These are phyloP conservation scores for Phoxinus dragarum DNA, from an alignment of 2,797 vertebrate species.

Conservation along the genomic window DNA sequence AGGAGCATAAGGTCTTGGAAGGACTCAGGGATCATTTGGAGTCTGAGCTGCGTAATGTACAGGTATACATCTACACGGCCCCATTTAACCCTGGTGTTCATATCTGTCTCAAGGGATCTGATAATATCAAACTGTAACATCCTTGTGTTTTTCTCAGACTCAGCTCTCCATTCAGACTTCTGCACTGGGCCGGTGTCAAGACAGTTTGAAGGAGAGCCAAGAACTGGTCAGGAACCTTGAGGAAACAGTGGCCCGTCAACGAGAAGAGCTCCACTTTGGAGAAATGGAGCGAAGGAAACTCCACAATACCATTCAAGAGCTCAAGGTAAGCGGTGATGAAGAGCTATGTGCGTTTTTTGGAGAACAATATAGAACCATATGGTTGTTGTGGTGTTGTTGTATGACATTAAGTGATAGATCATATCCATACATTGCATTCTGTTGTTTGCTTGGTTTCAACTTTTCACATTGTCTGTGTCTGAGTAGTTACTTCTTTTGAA, in stretches of 20 bases:
- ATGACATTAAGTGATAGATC: not conserved
- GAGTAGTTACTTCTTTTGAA: not conserved
- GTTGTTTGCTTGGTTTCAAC: not conserved
- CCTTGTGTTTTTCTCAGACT: slow-evolving; percentile 61
- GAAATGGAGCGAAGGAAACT: slow-evolving; percentile 87
- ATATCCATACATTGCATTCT: not conserved
- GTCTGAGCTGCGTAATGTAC: slow-evolving; percentile 63
- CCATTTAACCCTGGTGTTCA: not conserved
- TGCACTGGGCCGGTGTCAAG: slow-evolving; percentile 66
- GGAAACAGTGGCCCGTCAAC: slow-evolving; percentile 66
- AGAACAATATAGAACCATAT: not conserved
- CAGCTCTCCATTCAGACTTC: slow-evolving; percentile 74
- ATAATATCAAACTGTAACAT: not conserved
- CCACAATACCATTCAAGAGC: slow-evolving; percentile 88
- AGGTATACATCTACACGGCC: not conserved
- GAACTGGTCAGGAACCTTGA: slow-evolving; percentile 66
- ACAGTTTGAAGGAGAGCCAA: slow-evolving; percentile 63
- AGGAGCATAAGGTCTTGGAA: slow-evolving; percentile 74
- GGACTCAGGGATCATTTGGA: slow-evolving; percentile 74
- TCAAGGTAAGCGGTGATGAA: slow-evolving; percentile 76
- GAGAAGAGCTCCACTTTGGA: slow-evolving; percentile 76
- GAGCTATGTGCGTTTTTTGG: not conserved
- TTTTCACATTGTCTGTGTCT: not conserved
- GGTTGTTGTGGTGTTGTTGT: not conserved
- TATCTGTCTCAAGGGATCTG: not conserved